A percentile compares a stretch with the other conserved stretches of the same genome.
phyloP scores from a whole-genome alignment of 2,888 invertebrate genomes.

The Megamerina dolium region DNA sequence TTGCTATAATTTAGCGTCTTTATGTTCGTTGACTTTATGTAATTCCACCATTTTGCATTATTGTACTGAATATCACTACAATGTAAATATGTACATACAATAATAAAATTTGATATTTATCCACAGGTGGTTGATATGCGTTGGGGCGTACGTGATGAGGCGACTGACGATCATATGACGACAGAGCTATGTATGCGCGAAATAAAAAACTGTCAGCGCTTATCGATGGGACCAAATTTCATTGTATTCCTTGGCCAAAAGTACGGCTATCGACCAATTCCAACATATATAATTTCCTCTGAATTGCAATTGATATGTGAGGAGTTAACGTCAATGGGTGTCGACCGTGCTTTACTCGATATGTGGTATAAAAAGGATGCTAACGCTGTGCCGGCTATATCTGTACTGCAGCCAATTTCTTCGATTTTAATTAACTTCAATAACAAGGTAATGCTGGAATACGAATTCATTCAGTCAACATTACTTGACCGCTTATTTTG shows the following conservation, averaged over 20 bases:
- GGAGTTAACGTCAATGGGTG: slow-evolving; percentile 75
- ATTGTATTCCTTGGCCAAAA: slow-evolving; percentile 97
- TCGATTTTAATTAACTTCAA: slow-evolving; percentile 96
- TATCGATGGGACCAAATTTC: slow-evolving; percentile 97
- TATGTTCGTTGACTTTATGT: too few relatives aligned
- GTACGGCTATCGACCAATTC: slow-evolving; percentile 96
- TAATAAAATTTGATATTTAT: neutral
- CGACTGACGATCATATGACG: slow-evolving; percentile 99
- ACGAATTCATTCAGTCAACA: slow-evolving; percentile 15
- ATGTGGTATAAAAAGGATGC: slow-evolving; percentile 95
- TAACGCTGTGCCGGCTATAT: slow-evolving; percentile 92
- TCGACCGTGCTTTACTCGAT: slow-evolving; percentile 77
- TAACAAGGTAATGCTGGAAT: slow-evolving; percentile 67
- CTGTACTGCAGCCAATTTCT: slow-evolving; percentile 93
- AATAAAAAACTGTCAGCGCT: slow-evolving; percentile 92
- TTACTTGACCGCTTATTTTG: neutral
- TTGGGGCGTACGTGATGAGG: slow-evolving; percentile 97
- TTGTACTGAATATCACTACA: neutral
- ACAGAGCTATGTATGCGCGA: slow-evolving; percentile 97
- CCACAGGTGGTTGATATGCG: slow-evolving; percentile 93
- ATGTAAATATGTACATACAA: neutral
- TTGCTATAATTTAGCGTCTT: too few relatives aligned
- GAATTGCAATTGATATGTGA: slow-evolving; percentile 83
- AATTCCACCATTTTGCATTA: neutral
- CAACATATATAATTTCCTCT: slow-evolving; percentile 87